These are phyloP conservation scores for Protaetia brevitarsis DNA, from an alignment of 1,140 invertebrate genomes.

Conservation along the genomic window DNA sequence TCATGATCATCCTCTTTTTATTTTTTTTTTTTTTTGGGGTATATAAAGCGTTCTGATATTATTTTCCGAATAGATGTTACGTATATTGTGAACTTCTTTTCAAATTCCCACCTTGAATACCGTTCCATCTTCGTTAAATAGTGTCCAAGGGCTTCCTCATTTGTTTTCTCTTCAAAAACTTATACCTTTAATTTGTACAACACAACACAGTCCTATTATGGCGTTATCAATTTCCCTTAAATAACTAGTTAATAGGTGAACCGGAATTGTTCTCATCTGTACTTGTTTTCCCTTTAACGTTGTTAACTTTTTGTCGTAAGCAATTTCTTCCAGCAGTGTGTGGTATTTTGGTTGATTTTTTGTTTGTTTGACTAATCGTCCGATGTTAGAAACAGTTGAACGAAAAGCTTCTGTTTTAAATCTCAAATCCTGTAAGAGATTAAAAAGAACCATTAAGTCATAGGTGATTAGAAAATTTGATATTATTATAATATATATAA, in stretches of 20 bases:
- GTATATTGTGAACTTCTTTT: too few species aligned
- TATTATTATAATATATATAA: background rate
- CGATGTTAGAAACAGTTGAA: slow-evolving; percentile 22
- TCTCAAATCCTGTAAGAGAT: slow-evolving; percentile 24
- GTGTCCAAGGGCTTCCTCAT: too few species aligned
- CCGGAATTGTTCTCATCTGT: background rate
- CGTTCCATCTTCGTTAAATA: too few species aligned
- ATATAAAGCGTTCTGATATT: too few species aligned
- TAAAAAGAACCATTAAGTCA: background rate
- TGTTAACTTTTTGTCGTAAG: background rate
- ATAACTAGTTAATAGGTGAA: slow-evolving; percentile 10
- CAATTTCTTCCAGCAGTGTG: too few species aligned
- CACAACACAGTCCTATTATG: slow-evolving; percentile 11
- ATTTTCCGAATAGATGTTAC: too few species aligned
- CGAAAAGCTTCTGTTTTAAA: slow-evolving; percentile 21
- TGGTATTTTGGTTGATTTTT: background rate
- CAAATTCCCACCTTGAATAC: too few species aligned
- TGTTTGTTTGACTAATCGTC: background rate
- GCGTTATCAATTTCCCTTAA: slow-evolving; percentile 10
- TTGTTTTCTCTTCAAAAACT: background rate
- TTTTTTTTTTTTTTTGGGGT: too few species aligned
- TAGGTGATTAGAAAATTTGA: too few species aligned
- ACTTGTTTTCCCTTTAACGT: background rate
- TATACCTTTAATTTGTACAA: slow-evolving; percentile 17
- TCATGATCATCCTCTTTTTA: too few species aligned